Base-by-base conservation (phyloP, 2,113 vertebrate species). In the Ailurus styani region DNA sequence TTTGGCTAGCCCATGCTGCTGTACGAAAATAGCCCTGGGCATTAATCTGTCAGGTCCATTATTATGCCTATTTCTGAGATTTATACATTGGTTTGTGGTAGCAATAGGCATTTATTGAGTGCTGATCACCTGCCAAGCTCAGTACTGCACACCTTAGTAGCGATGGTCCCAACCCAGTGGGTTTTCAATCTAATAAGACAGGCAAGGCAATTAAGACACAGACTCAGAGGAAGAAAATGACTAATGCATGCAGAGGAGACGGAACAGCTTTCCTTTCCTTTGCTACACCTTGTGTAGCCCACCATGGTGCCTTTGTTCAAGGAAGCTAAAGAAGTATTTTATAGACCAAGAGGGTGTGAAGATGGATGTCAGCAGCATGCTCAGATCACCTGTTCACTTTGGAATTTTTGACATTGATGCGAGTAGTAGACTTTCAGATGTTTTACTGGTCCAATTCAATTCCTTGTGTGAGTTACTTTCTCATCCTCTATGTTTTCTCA, bases 101-200 rank as follows among this genome's bases (percentile, higher is more conserved):
- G 91, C 97, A 88, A 97, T 97, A 97, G 98, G 98, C 96, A 97
- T 97, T 97, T 97, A 98, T 97, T 97, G 97, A 98, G 98, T 96
- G 96, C 96, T 97, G 97, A 97, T 98, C 97, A 97, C 96, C 97
- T 98, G 98, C 97, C 97, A 97, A 96, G 96, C 96, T 97, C 90
- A 52, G 95, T 23, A 66, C 84, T 95, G 70, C 37, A 93, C 84
- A 97, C 97, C 96, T 97, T 93, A 85, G 95, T 88, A 85, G 57
- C 15, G 27, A 97, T 78, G 82, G 87, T 97, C 95, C 96, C 97
- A 95, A 97, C 95, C 87, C 96, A 97, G 97, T 96, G 96, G 95
- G 97, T 96, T 98, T 98, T 96, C 98, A 97, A 97, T 97, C 97
- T 97, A 98, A 98, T 98, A 98, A 98, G 98, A 97, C 97, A 97